A percentile compares a stretch with the other conserved stretches of the same genome.
Conservation (phyloP, 2,113 vertebrate species). For the Bucco capensis region DNA sequence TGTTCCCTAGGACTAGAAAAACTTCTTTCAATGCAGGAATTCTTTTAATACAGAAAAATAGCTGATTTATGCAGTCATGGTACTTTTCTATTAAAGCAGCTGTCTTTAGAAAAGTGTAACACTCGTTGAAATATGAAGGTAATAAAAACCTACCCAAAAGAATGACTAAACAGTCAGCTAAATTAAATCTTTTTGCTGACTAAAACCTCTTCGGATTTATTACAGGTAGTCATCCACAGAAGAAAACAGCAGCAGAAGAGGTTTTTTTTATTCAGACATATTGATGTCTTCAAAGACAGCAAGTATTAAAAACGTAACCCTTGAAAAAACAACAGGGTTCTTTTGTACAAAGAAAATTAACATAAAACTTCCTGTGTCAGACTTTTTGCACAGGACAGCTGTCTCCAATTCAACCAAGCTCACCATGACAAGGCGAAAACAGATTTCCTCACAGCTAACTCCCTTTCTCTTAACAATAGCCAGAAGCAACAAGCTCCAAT, state of each 20-base stretch:
- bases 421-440: background rate
- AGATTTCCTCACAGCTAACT: background rate
- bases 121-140: background rate
- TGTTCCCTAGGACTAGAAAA: background rate
- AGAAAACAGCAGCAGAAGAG: background rate
- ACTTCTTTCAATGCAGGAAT: background rate
- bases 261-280: background rate
- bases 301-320: background rate
- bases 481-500: background rate
- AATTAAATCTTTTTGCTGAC: background rate
- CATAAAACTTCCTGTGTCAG: background rate
- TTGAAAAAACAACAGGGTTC: background rate
- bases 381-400: background rate
- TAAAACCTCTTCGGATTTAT: background rate
- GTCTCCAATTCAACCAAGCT: background rate
- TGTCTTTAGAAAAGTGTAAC: background rate
- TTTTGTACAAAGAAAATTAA: background rate
- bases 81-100: background rate
- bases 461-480: background rate
- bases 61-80: background rate
- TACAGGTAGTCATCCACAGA: background rate
- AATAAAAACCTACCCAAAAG: background rate
- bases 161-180: background rate
- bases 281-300: background rate
- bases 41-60: background rate